Evolutionary conservation across 2,797 vertebrate species (phyloP).

Genomic region (Coregonus ussuriensis): DNA sequence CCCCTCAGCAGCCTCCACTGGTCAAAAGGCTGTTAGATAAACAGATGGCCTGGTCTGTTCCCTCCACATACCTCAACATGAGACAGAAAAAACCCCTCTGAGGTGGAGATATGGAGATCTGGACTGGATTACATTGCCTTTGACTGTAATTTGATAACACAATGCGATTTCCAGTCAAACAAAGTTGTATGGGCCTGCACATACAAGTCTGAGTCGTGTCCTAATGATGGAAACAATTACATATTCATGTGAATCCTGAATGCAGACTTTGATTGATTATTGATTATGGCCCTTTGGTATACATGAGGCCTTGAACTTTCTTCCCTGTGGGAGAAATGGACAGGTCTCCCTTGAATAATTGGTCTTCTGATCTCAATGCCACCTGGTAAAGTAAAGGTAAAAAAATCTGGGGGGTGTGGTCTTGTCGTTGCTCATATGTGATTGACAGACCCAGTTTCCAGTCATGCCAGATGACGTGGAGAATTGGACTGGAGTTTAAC

Average conservation of each 20-base stretch:
- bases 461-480: slow-evolving; percentile 27
- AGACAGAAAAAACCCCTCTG: background rate
- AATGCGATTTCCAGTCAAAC: background rate
- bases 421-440: background rate
- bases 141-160: background rate
- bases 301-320: background rate
- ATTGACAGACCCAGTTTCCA: slow-evolving; percentile 25
- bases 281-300: background rate
- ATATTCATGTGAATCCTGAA: background rate
- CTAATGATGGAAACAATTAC: background rate
- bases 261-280: background rate
- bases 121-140: slow-evolving; percentile 16
- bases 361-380: background rate
- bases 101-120: slow-evolving; percentile 6
- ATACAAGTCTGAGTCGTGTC: background rate
- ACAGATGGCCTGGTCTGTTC: slow-evolving; percentile 62
- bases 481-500: slow-evolving; percentile 19
- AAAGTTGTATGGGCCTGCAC: background rate
- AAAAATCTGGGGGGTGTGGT: background rate
- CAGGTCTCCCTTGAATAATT: background rate
- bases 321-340: background rate
- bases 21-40: slow-evolving; percentile 37
- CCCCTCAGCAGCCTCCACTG: too few relatives aligned
- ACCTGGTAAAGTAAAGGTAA: background rate
- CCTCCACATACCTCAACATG: slow-evolving; percentile 8